Percentiles rank a stretch among this genome's conserved stretches.
phyloP scores from a whole-genome alignment of 2,113 vertebrate genomes.

The Climacteris rufus region DNA sequence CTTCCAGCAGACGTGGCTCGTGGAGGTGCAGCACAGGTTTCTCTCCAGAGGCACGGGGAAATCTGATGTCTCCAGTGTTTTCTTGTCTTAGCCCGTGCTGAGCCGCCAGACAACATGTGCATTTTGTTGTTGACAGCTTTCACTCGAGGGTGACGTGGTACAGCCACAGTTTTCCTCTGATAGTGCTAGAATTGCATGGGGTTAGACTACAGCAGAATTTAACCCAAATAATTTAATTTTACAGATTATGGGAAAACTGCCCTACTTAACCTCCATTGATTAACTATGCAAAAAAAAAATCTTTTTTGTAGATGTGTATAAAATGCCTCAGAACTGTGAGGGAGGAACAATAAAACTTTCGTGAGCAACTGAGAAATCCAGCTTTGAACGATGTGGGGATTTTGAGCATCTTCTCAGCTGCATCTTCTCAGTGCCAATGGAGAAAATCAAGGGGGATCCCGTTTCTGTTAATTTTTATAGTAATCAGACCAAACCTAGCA shows the following conservation, averaged over 20 bases:
- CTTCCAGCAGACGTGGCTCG: not conserved
- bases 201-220: not conserved
- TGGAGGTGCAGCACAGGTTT: not conserved
- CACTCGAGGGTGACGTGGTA: not conserved
- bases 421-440: not conserved
- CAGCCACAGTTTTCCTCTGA: not conserved
- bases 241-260: not conserved
- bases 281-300: not conserved
- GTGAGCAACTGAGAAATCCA: not conserved
- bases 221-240: not conserved
- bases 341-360: not conserved
- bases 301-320: not conserved
- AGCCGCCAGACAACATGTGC: fast-evolving
- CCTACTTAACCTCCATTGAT: not conserved
- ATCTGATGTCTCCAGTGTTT: not conserved
- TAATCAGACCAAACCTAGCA: not conserved
- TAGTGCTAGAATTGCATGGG: not conserved
- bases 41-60: fast-evolving
- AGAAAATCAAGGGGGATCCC: not conserved
- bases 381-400: not conserved
- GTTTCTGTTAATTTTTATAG: not conserved
- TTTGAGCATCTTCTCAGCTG: not conserved
- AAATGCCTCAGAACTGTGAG: not conserved
- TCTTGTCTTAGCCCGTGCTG: not conserved
- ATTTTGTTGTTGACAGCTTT: not conserved